Evolutionary conservation across 2,888 invertebrate species (phyloP), one percentile per base, ranked within the genome.

Genomic region (Ochropleura leucogaster): DNA sequence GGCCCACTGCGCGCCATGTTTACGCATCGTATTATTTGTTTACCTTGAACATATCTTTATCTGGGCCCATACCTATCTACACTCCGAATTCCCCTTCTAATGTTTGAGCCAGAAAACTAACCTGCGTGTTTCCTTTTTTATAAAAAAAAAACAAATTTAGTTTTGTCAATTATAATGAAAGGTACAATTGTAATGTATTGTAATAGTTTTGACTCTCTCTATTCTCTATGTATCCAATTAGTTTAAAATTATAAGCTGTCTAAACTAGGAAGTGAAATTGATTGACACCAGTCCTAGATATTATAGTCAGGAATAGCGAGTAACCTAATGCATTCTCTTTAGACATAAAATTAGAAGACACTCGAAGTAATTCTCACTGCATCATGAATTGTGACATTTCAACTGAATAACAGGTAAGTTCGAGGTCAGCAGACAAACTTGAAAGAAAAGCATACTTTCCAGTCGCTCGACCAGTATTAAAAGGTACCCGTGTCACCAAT

Each of bases 11-110:
- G 77, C 72, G 77, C 74, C 68, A 78, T 88, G 90, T 89, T 93
- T 90, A 91, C 90, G 83, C 79, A 87, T 86, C 81, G 87, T 86
- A 89, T 91, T 89, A 85, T 91, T 91, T 93, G 88, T 93, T 93
- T 92, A 92, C 89, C 81, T 86, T 74, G 72, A 78, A 82, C 80
- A 83, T 73, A 69, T 82, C 67, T 77, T 83, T 87, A 79, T 77
- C 85, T 75, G 72, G 68, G 69, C 77, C 42, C 72, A 57, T 79
- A 80, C 44, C 51, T 62, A 67, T 16, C 20, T 42, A 63, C 10
- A 18, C 81, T 83, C 82, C 78, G 69, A 84, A 81, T 83, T 79
- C 80, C 59, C 77, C 66, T 83, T 80, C 80, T 80, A 69, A 79
- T 63, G n/a, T 65, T 60, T 49, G 20, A 40, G 10, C 7, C 16